phyloP scores from a whole-genome alignment of 1,140 invertebrate genomes.

The Drosophila kohkoa region DNA sequence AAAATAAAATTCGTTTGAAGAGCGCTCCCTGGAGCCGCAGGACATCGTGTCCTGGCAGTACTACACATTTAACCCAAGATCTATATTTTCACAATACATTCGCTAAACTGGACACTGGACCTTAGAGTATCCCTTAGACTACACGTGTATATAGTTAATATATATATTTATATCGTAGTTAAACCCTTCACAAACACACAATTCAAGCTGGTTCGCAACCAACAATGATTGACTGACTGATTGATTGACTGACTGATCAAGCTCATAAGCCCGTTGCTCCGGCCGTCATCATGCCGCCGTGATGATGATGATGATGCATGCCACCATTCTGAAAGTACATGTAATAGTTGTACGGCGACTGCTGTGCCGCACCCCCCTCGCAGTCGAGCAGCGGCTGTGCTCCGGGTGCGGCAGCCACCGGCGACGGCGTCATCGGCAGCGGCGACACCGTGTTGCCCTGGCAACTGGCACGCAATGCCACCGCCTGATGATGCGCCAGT shows the following conservation, averaged over 20 bases:
- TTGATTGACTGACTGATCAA: conserved; percentile 26
- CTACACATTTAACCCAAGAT: conserved; percentile 14
- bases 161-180: conserved; percentile 36
- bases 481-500: conserved; percentile 86
- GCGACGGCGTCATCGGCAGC: conserved; percentile 77
- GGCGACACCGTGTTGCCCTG: conserved; percentile 73
- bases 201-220: conserved; percentile 29
- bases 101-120: conserved; percentile 3
- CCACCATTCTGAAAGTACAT: conserved; percentile 87
- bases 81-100: not conserved
- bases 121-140: conserved; percentile 21
- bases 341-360: conserved; percentile 90
- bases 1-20: conserved; percentile 66
- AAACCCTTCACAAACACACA: conserved; percentile 37
- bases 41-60: conserved; percentile 9
- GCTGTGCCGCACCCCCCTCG: conserved; percentile 82
- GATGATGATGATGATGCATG: conserved; percentile 82
- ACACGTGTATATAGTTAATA: conserved; percentile 19
- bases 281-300: conserved; percentile 82
- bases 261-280: conserved; percentile 83
- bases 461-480: conserved; percentile 78
- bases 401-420: conserved; percentile 62
- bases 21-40: conserved; percentile 20
- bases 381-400: conserved; percentile 67
- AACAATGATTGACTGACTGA: conserved; percentile 17